phyloP scores from a whole-genome alignment of 2,888 invertebrate genomes.

The Drosophila longiperda region DNA sequence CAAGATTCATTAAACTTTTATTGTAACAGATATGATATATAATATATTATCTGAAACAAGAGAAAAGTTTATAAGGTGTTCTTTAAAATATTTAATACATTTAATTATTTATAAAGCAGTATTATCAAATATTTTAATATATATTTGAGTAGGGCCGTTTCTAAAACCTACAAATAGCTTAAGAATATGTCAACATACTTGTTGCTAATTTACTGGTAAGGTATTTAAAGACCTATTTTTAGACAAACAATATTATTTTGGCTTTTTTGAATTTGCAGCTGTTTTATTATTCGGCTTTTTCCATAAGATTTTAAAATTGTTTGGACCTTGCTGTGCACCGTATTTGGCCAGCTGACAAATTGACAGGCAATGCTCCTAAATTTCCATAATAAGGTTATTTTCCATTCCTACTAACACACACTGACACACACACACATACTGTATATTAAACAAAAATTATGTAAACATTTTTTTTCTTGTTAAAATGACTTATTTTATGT shows the following conservation, averaged over 20 bases:
- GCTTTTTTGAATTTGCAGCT: slow-evolving; percentile 14
- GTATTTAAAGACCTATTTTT: background rate
- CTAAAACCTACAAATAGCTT: too few species aligned
- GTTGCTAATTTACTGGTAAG: background rate
- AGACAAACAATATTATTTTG: background rate
- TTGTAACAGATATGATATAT: too few species aligned
- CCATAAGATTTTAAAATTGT: slow-evolving; percentile 20
- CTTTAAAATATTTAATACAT: background rate
- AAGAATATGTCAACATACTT: background rate
- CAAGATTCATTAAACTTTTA: too few species aligned
- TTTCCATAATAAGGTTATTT: slow-evolving; percentile 30
- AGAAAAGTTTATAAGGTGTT: background rate
- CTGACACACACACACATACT: slow-evolving; percentile 13
- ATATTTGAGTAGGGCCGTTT: background rate
- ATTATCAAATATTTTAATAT: background rate
- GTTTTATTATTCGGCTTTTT: slow-evolving; percentile 5
- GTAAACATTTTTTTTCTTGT: background rate
- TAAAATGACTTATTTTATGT: background rate
- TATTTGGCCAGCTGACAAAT: slow-evolving; percentile 40
- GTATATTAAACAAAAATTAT: background rate
- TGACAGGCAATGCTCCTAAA: slow-evolving; percentile 30
- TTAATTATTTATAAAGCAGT: background rate
- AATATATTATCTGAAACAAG: too few species aligned
- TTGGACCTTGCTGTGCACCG: slow-evolving; percentile 19
- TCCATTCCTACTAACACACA: slow-evolving; percentile 6